phyloP scores from a whole-genome alignment of 92 coral and sea anemone species.

The Palythoa caribaeorum region DNA sequence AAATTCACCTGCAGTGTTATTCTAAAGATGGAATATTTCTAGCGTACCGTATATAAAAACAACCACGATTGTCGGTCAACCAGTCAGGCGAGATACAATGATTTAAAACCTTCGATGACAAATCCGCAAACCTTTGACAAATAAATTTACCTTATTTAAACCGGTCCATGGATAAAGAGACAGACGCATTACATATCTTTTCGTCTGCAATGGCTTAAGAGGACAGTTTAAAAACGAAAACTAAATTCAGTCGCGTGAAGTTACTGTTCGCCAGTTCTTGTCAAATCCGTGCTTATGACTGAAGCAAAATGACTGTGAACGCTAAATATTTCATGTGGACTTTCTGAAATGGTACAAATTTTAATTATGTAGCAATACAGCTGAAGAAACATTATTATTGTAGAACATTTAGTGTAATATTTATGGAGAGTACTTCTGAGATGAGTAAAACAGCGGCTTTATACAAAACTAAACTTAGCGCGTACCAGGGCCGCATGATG shows the following conservation, averaged over 20 bases:
- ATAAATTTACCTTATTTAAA: neutral
- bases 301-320: conserved; percentile 80
- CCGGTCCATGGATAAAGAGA: neutral
- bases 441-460: conserved; percentile 29
- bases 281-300: conserved; percentile 48
- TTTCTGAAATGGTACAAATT: conserved; percentile 89
- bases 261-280: conserved; percentile 5
- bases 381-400: conserved; percentile 56
- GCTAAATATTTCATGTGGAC: conserved; percentile 93
- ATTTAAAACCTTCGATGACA: conserved; percentile 29
- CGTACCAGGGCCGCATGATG: neutral
- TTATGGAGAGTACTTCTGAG: conserved; percentile 30
- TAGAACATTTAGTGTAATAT: conserved; percentile 42
- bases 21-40: conserved; percentile 18
- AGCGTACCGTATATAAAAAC: neutral
- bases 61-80: conserved; percentile 33
- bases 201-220: neutral
- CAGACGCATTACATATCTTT: neutral
- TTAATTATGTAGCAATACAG: conserved; percentile 89
- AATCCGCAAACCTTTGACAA: conserved; percentile 37
- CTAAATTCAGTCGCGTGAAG: neutral
- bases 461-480: neutral
- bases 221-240: conserved; percentile 6
- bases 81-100: conserved; percentile 25
- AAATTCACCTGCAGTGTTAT: conserved; percentile 29